Conservation (phyloP, 2,797 vertebrate genomes). For the Eulemur rubriventer region DNA sequence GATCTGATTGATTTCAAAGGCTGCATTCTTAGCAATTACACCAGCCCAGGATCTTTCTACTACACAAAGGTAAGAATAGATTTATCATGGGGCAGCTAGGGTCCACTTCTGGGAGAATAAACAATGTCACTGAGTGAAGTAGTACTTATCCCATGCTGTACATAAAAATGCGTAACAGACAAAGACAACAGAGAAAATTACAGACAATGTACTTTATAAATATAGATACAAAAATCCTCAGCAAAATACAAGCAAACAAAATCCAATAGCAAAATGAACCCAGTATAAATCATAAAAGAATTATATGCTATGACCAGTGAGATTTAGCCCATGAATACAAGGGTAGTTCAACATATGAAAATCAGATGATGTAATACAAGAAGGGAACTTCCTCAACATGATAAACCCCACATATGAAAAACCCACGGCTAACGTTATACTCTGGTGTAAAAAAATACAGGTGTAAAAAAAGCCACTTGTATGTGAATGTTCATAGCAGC, state of each 20-base stretch:
- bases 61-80: neutral
- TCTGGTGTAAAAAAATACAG: neutral
- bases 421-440: neutral
- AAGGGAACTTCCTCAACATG: neutral
- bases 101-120: neutral
- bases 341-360: neutral
- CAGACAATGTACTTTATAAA: neutral
- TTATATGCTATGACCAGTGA: neutral
- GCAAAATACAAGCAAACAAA: neutral
- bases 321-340: neutral
- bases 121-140: neutral
- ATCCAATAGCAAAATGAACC: neutral
- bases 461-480: neutral
- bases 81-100: neutral
- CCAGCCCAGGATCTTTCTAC: neutral
- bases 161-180: neutral
- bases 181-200: neutral
- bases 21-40: neutral
- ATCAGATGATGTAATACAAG: neutral
- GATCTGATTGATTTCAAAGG: neutral
- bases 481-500: neutral
- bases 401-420: neutral
- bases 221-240: neutral
- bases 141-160: neutral
- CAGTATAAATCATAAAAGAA: neutral